These are phyloP conservation scores for Tenualosa thibaudeaui DNA, from an alignment of 2,797 vertebrate genomes.

Conservation along the genomic window DNA sequence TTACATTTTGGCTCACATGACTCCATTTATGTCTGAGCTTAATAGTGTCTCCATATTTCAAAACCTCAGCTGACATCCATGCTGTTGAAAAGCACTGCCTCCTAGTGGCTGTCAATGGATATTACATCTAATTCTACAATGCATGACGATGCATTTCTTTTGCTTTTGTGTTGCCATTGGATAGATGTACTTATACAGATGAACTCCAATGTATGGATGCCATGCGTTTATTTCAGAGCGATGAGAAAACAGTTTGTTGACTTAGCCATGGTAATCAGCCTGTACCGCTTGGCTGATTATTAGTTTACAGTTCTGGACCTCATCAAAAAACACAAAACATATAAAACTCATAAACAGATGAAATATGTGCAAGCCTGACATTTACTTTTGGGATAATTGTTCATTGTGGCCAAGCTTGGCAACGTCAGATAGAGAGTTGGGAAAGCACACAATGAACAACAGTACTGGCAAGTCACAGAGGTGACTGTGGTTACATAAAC, in stretches of 20 bases:
- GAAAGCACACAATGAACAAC: constrained; percentile 4
- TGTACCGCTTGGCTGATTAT: neutral
- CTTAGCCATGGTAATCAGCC: neutral
- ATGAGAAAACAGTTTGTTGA: neutral
- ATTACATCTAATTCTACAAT: neutral
- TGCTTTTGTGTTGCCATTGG: neutral
- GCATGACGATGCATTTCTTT: neutral
- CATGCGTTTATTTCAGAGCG: neutral
- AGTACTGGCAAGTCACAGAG: constrained; percentile 1
- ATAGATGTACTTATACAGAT: neutral
- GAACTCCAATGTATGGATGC: neutral
- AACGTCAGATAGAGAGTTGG: neutral
- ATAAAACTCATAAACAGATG: neutral
- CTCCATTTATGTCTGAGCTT: constrained; percentile 1
- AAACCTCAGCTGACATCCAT: neutral
- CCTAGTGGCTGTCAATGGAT: neutral
- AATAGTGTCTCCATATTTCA: neutral
- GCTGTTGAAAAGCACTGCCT: neutral
- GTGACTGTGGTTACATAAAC: constrained; percentile 16
- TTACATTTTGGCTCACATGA: constrained; percentile 11
- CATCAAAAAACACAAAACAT: neutral
- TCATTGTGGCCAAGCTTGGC: neutral
- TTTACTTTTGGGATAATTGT: constrained; percentile 4
- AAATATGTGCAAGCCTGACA: constrained; percentile 11
- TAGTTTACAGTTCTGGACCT: neutral